phyloP scores from a whole-genome alignment of 2,113 vertebrate genomes.

The Phalacrocorax pelagicus region DNA sequence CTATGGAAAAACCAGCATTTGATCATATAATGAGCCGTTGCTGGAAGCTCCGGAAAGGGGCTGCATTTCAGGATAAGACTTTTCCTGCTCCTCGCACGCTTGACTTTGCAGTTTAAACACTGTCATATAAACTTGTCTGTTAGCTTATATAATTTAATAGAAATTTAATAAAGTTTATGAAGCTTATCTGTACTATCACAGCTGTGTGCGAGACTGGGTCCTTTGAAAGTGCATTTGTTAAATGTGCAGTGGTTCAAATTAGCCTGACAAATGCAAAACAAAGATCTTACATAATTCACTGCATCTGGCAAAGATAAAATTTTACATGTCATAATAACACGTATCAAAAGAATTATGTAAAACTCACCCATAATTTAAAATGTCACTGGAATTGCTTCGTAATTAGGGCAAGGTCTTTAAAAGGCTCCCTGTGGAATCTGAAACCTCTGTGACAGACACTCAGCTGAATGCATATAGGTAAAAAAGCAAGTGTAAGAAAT shows the following conservation, averaged over 20 bases:
- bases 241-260: background rate
- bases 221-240: background rate
- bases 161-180: background rate
- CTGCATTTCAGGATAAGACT: background rate
- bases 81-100: background rate
- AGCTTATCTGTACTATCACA: background rate
- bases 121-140: background rate
- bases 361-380: slow-evolving; percentile 63
- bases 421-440: background rate
- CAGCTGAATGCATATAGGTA: background rate
- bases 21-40: background rate
- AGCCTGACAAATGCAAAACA: slow-evolving; percentile 31
- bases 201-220: background rate
- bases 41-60: background rate
- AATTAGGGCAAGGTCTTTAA: slow-evolving; percentile 56
- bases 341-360: slow-evolving; percentile 37
- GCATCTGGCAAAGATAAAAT: slow-evolving; percentile 27
- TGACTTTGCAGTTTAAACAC: background rate
- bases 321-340: slow-evolving; percentile 37
- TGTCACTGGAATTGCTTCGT: slow-evolving; percentile 13
- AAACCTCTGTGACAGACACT: background rate
- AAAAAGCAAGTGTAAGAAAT: background rate
- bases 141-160: background rate
- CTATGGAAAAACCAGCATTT: background rate
- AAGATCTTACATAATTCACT: slow-evolving; percentile 31